These are phyloP conservation scores for Leptatherina wallacei DNA, from an alignment of 2,797 vertebrate species.

Conservation along the genomic window DNA sequence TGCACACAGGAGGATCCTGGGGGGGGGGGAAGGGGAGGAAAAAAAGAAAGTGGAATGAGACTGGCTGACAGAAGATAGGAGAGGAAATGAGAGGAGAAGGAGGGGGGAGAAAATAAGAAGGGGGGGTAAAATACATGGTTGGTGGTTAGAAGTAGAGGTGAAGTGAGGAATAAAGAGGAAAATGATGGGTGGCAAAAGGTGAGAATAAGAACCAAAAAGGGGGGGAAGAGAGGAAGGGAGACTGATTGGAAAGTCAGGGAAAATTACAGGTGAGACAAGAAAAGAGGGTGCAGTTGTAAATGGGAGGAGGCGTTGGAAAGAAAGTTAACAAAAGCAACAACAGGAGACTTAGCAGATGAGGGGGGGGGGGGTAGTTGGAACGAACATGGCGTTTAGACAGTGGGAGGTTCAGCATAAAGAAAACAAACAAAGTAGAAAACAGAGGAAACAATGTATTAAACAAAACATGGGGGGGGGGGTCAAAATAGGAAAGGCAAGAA, in stretches of 20 bases:
- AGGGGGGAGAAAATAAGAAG: not conserved
- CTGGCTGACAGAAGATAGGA: not conserved
- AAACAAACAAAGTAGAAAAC: not conserved
- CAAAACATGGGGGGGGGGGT: too few species aligned
- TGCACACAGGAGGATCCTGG: slow-evolving; percentile 1
- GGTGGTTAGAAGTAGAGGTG: not conserved
- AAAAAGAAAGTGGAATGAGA: slow-evolving; percentile 3
- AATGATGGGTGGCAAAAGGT: not conserved
- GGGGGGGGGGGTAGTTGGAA: not conserved
- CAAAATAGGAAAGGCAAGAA: too few species aligned
- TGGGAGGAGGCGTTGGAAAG: not conserved
- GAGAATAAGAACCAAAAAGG: too few species aligned
- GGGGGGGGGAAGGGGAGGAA: not conserved
- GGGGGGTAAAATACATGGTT: not conserved
- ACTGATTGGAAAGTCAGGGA: not conserved
- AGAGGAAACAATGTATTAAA: not conserved
- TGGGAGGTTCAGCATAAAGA: not conserved
- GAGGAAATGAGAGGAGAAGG: slow-evolving; percentile 8
- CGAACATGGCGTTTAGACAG: not conserved
- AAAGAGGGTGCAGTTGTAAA: not conserved
- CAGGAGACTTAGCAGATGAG: not conserved
- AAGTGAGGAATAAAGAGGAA: not conserved
- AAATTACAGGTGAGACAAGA: slow-evolving; percentile 2
- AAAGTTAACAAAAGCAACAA: slow-evolving; percentile 4
- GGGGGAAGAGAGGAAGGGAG: not conserved